Percentiles rank a stretch among this genome's conserved stretches.
phyloP scores from a whole-genome alignment of 2,113 vertebrate species.

The Thymallus thymallus region DNA sequence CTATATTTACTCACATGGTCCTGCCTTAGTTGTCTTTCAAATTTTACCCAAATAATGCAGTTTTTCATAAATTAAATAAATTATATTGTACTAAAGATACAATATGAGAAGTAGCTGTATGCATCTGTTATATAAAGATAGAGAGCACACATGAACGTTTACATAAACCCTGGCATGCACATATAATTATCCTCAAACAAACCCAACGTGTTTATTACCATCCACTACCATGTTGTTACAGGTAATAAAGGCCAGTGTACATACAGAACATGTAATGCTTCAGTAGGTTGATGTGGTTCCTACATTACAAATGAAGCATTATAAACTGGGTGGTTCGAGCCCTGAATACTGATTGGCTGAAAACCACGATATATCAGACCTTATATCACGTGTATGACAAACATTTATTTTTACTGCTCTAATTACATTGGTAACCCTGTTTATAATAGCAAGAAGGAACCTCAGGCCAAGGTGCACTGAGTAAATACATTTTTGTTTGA shows the following conservation, averaged over 20 bases:
- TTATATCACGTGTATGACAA: no score
- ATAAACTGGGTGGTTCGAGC: no score
- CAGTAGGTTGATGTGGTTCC: neutral
- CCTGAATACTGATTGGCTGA: no score
- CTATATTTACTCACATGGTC: conserved; percentile 57
- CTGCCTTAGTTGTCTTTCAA: conserved; percentile 67
- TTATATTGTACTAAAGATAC: conserved; percentile 6
- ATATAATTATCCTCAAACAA: neutral
- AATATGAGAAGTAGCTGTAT: neutral
- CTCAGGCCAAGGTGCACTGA: no score
- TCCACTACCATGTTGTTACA: no score
- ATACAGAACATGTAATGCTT: conserved; percentile 40
- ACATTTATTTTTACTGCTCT: no score
- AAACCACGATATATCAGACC: no score
- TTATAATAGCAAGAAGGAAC: no score
- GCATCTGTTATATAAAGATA: conserved; percentile 4
- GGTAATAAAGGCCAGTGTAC: no score
- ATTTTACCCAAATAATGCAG: neutral
- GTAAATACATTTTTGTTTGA: neutral
- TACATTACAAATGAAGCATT: neutral
- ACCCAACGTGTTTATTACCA: neutral
- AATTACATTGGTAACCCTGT: no score
- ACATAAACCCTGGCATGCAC: conserved; percentile 31
- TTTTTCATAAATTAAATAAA: conserved; percentile 40
- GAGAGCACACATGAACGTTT: neutral